A percentile compares a stretch with the other conserved stretches of the same genome.
These are phyloP conservation scores for Pomacea maculata DNA, from an alignment of 1,140 invertebrate species.

Conservation along the genomic window DNA sequence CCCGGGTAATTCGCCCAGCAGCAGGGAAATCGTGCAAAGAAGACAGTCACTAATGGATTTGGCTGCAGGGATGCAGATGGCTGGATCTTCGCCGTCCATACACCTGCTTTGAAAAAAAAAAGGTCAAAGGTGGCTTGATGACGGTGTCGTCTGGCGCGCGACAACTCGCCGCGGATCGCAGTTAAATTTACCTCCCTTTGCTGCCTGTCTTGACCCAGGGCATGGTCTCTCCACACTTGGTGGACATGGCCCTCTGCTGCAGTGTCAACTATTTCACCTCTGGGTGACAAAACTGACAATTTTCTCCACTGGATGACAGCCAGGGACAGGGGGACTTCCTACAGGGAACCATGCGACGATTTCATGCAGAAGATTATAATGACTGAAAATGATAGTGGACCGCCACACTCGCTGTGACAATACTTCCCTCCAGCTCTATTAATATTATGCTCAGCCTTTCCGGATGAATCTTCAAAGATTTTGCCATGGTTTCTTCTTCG, in stretches of 20 bases:
- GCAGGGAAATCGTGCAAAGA: background rate
- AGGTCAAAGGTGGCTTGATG: too few species aligned
- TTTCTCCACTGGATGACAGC: background rate
- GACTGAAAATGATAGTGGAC: background rate
- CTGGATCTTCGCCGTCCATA: background rate
- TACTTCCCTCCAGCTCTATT: too few species aligned
- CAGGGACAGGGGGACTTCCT: background rate
- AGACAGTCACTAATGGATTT: background rate
- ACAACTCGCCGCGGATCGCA: too few species aligned
- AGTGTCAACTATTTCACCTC: background rate
- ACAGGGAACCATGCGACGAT: background rate
- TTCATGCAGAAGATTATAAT: constrained; percentile 9
- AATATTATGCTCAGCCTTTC: too few species aligned
- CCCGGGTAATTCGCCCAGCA: too few species aligned
- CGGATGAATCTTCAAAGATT: too few species aligned
- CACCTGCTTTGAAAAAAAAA: too few species aligned
- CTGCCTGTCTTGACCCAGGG: background rate
- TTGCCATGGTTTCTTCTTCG: too few species aligned
- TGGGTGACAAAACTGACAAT: constrained; percentile 10
- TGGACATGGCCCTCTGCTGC: background rate
- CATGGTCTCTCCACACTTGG: too few species aligned
- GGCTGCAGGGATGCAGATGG: background rate
- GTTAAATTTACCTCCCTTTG: background rate
- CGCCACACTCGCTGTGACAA: too few species aligned
- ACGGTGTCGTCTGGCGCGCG: too few species aligned